A percentile compares a stretch with the other conserved stretches of the same genome.
Evolutionary conservation across 2,113 vertebrate genomes (phyloP).

Genomic region (Spizaetus ornatus): DNA sequence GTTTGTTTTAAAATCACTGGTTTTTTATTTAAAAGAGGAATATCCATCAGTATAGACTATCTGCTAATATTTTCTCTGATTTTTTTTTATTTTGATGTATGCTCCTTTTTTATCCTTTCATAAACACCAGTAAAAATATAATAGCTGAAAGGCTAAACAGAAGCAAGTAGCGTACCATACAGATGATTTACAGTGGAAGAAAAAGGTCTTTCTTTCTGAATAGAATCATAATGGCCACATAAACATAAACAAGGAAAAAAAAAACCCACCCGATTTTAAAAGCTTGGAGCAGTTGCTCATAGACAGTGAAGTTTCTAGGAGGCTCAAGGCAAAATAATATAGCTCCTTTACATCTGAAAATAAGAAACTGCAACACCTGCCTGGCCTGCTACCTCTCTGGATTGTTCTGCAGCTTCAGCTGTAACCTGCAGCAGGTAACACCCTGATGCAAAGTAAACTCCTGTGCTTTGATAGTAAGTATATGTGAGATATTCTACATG

Average conservation of each 20-base stretch:
- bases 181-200: background rate
- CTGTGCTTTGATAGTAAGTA: background rate
- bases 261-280: background rate
- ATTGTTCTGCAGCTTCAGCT: background rate
- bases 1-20: background rate
- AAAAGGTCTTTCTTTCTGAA: background rate
- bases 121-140: background rate
- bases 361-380: background rate
- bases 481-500: background rate
- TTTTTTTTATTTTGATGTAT: background rate
- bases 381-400: background rate
- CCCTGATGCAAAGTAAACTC: background rate
- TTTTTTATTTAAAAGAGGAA: background rate
- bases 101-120: background rate
- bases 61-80: background rate
- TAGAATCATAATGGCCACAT: background rate
- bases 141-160: background rate
- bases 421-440: background rate
- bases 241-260: background rate
- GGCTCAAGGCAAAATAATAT: background rate
- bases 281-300: background rate
- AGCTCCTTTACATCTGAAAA: background rate
- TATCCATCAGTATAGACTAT: background rate
- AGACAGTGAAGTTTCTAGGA: background rate
- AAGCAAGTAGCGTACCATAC: background rate